Percentiles rank a stretch among this genome's conserved stretches.
These are phyloP conservation scores for Napeogenes sylphis DNA, from an alignment of 2,888 invertebrate species.

Conservation along the genomic window DNA sequence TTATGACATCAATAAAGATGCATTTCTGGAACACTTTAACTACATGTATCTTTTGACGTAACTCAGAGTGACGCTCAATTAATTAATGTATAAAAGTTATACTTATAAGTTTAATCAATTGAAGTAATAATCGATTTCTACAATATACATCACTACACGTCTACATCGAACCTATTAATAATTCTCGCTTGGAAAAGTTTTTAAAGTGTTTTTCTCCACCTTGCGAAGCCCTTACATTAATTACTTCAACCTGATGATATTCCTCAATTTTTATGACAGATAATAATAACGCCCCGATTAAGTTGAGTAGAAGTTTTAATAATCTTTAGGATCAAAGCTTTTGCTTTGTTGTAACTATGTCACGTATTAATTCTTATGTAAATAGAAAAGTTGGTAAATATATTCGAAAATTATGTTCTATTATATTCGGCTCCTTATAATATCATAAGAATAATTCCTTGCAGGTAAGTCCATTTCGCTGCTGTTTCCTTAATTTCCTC, in stretches of 20 bases:
- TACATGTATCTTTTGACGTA: no score
- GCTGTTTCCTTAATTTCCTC: slow-evolving; percentile 37
- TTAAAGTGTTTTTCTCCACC: slow-evolving; percentile 68
- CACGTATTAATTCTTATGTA: no score
- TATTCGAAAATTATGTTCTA: neutral
- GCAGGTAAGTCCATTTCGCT: slow-evolving; percentile 30
- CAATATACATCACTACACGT: slow-evolving; percentile 41
- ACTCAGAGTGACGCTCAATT: no score
- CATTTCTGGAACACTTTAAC: no score
- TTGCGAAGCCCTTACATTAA: slow-evolving; percentile 49
- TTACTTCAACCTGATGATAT: slow-evolving; percentile 63
- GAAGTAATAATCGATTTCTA: slow-evolving; percentile 28
- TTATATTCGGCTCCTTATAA: neutral
- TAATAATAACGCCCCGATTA: neutral
- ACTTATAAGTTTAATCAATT: no score
- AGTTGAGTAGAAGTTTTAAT: no score
- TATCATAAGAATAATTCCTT: slow-evolving; percentile 12
- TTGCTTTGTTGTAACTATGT: no score
- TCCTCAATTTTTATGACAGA: slow-evolving; percentile 59
- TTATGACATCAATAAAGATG: no score
- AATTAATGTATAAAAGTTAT: no score
- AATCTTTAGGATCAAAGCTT: no score
- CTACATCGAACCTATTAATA: slow-evolving; percentile 71
- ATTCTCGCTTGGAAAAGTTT: slow-evolving; percentile 69
- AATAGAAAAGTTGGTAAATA: no score